Percentiles rank a stretch among this genome's conserved stretches.
Conservation (phyloP, 2,888 invertebrate species). For the Cataglyphis cursor region DNA sequence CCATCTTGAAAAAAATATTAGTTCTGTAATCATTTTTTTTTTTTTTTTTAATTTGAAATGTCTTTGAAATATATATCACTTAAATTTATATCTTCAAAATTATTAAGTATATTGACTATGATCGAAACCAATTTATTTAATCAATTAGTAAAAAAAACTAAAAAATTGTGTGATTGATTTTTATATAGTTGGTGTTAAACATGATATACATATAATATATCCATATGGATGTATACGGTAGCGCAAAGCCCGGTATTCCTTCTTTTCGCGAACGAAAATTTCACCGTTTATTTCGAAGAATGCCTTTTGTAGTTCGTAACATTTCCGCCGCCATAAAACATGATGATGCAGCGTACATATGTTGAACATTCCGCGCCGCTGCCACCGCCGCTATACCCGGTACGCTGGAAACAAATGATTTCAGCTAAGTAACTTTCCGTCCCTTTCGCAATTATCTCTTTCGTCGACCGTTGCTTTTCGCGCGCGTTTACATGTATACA, state of each 20-base stretch:
- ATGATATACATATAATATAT: not conserved
- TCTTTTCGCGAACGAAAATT: slow-evolving; percentile 29
- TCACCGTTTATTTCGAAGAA: slow-evolving; percentile 32
- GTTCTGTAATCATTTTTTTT: not conserved
- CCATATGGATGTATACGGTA: not conserved
- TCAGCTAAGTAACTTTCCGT: slow-evolving; percentile 52
- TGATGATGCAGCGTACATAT: slow-evolving; percentile 42
- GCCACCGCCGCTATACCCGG: slow-evolving; percentile 12
- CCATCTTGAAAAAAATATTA: not conserved
- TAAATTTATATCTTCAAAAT: not conserved
- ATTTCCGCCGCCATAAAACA: slow-evolving; percentile 32
- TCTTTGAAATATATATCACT: not conserved
- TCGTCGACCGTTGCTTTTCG: slow-evolving; percentile 31
- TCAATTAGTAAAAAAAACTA: too few species aligned
- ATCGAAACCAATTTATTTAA: too few species aligned
- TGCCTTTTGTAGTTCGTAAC: slow-evolving; percentile 33
- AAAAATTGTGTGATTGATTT: not conserved
- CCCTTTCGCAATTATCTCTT: slow-evolving; percentile 55
- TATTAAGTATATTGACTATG: not conserved
- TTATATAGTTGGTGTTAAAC: not conserved
- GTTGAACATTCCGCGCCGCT: slow-evolving; percentile 40
- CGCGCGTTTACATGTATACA: not conserved
- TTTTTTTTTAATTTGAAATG: not conserved
- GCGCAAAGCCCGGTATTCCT: not conserved
- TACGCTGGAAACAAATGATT: slow-evolving; percentile 46